phyloP scores from a whole-genome alignment of 1,140 invertebrate species.

The Papilio aristodemus region DNA sequence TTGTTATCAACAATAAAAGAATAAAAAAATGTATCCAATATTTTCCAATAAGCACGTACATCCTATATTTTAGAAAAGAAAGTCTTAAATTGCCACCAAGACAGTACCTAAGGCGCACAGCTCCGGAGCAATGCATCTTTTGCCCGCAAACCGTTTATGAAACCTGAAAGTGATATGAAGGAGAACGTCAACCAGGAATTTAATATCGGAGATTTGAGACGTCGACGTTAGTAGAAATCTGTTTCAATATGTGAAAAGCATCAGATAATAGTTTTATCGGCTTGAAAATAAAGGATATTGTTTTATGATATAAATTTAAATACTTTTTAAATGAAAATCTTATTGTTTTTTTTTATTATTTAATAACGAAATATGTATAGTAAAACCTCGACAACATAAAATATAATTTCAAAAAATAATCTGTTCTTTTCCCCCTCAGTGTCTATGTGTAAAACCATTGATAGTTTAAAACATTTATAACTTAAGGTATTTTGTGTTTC shows the following conservation, averaged over 20 bases:
- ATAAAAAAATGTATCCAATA: neutral
- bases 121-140: constrained; percentile 13
- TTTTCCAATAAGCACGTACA: neutral
- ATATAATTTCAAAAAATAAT: no score
- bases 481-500: no score
- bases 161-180: constrained; percentile 36
- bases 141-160: constrained; percentile 34
- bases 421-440: no score
- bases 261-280: constrained; percentile 1
- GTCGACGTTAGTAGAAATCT: neutral
- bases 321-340: no score
- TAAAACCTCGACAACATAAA: no score
- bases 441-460: no score
- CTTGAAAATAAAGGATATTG: neutral
- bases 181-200: constrained; percentile 41
- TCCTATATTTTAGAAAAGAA: neutral
- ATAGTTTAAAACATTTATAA: no score
- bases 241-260: constrained; percentile 26
- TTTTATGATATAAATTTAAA: neutral
- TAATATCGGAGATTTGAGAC: constrained; percentile 41
- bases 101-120: constrained; percentile 4
- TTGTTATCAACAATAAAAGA: neutral
- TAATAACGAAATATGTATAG: no score
- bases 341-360: no score
- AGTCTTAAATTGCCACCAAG: constrained; percentile 14